Conservation (phyloP, 2,797 vertebrate species). For the Megaceryle alcyon region DNA sequence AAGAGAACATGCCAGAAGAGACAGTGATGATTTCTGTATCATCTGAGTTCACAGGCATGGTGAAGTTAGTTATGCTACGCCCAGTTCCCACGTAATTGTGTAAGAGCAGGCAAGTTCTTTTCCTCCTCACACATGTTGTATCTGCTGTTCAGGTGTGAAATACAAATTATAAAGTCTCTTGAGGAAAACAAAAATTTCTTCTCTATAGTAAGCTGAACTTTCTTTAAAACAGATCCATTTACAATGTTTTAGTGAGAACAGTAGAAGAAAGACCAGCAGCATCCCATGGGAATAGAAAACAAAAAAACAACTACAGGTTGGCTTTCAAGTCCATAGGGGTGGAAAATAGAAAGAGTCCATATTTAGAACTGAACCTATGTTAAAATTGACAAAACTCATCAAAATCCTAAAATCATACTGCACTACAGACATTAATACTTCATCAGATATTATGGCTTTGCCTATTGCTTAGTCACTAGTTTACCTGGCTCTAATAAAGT, state of each 20-base stretch:
- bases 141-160: background rate
- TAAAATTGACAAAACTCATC: background rate
- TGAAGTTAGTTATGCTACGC: background rate
- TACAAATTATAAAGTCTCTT: background rate
- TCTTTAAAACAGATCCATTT: background rate
- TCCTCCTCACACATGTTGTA: background rate
- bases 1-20: background rate
- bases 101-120: background rate
- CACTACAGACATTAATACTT: background rate
- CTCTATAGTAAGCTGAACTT: background rate
- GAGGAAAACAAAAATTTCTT: background rate
- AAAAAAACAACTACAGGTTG: background rate
- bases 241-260: background rate
- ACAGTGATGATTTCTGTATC: background rate
- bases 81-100: background rate
- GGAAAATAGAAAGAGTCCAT: background rate
- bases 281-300: background rate
- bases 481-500: background rate
- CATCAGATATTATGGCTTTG: background rate
- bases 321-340: background rate
- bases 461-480: slow-evolving; percentile 8
- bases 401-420: background rate
- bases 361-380: background rate
- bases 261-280: background rate
- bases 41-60: background rate